A percentile compares a stretch with the other conserved stretches of the same genome.
These are phyloP conservation scores for Macaria liturata DNA, from an alignment of 2,888 invertebrate species.

Conservation along the genomic window DNA sequence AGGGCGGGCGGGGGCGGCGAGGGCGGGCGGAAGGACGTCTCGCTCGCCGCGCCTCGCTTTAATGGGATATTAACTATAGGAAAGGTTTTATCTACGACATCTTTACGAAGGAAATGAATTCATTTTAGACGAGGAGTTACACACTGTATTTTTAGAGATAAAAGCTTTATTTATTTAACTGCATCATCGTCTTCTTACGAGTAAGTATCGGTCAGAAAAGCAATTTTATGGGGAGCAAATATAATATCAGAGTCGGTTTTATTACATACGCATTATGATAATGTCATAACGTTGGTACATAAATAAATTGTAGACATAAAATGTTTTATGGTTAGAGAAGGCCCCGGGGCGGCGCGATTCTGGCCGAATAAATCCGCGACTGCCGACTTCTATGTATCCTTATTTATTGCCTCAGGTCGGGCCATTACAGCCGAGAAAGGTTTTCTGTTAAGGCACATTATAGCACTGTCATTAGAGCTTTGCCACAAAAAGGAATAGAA, in stretches of 20 bases:
- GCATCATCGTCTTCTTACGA: no score
- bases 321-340: conserved; percentile 52
- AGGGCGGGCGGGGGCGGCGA: conserved; percentile 43
- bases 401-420: conserved; percentile 50
- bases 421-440: conserved; percentile 43
- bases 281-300: conserved; percentile 58
- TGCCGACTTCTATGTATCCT: conserved; percentile 41
- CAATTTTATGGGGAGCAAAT: conserved; percentile 55
- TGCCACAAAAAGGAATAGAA: conserved; percentile 40
- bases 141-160: no score
- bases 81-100: conserved; percentile 43
- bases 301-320: conserved; percentile 59
- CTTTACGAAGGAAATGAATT: background rate
- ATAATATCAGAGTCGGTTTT: conserved; percentile 52
- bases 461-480: conserved; percentile 46
- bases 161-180: no score
- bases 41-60: conserved; percentile 46
- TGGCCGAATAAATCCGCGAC: conserved; percentile 44
- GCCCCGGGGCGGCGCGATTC: conserved; percentile 38
- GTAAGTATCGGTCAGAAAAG: conserved; percentile 36
- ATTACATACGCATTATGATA: conserved; percentile 63
- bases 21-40: conserved; percentile 54
- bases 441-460: conserved; percentile 40
- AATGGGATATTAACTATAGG: conserved; percentile 50
- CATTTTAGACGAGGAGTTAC: no score